Percentiles rank a stretch among this genome's conserved stretches.
Evolutionary conservation across 2,888 invertebrate species (phyloP).

Genomic region (Dicranocentrus wangi): DNA sequence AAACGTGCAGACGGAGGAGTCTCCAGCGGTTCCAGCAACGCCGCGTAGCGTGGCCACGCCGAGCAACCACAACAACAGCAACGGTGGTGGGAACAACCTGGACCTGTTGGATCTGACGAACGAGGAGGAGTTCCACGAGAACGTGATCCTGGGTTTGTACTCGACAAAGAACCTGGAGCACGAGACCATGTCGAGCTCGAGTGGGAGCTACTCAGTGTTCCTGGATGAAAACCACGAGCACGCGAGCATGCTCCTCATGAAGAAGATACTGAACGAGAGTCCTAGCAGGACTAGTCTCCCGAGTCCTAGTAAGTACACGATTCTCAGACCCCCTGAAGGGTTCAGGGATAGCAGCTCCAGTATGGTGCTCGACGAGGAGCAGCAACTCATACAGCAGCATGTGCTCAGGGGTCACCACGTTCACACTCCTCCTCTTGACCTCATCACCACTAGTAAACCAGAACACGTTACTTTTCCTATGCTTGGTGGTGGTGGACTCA

Average conservation of each 20-base stretch:
- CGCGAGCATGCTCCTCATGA: constrained; percentile 26
- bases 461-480: too few species aligned
- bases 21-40: constrained; percentile 13
- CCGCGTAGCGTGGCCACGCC: too few species aligned
- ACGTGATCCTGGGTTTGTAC: constrained; percentile 80
- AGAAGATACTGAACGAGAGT: constrained; percentile 29
- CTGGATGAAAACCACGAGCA: constrained; percentile 28
- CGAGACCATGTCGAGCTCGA: constrained; percentile 67
- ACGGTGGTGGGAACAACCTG: too few species aligned
- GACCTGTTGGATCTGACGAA: constrained; percentile 73
- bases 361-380: not conserved
- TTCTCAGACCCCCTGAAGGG: constrained; percentile 35
- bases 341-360: constrained; percentile 14
- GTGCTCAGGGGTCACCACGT: too few species aligned
- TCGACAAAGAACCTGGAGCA: constrained; percentile 30
- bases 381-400: not conserved
- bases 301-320: constrained; percentile 21
- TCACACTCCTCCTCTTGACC: not conserved
- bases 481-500: constrained; percentile 73
- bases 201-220: constrained; percentile 70
- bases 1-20: constrained; percentile 36
- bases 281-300: constrained; percentile 22
- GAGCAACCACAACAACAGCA: too few species aligned
- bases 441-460: constrained; percentile 75
- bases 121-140: constrained; percentile 85